A percentile compares a stretch with the other conserved stretches of the same genome.
Evolutionary conservation across 1,140 invertebrate genomes (phyloP).

Genomic region (Listronotus oregonensis): DNA sequence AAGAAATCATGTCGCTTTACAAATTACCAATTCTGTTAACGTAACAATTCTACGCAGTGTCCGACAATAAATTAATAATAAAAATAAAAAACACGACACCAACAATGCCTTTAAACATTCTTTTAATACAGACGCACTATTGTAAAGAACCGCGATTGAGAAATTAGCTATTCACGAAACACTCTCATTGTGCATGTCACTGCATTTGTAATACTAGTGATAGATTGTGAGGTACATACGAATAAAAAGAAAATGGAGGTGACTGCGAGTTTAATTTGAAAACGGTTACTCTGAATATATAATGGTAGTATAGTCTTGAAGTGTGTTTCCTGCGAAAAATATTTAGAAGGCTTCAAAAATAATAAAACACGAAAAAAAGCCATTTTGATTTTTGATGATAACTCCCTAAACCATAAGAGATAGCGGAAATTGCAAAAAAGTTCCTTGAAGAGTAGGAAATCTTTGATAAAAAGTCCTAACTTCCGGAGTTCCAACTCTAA

Average conservation of each 20-base stretch:
- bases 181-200: slow-evolving; percentile 31
- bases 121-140: slow-evolving; percentile 27
- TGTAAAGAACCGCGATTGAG: slow-evolving; percentile 20
- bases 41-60: slow-evolving; percentile 13
- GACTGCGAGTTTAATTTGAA: slow-evolving; percentile 6
- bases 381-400: too few relatives aligned
- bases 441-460: too few relatives aligned
- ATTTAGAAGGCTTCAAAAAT: too few relatives aligned
- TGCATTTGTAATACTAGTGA: slow-evolving; percentile 27
- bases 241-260: slow-evolving; percentile 18
- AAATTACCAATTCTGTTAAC: slow-evolving; percentile 23
- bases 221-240: slow-evolving; percentile 28
- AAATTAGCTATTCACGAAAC: slow-evolving; percentile 33
- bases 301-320: too few relatives aligned
- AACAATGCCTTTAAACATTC: slow-evolving; percentile 33
- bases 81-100: slow-evolving; percentile 19
- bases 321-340: too few relatives aligned
- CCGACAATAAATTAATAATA: slow-evolving; percentile 26
- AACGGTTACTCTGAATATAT: too few relatives aligned
- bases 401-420: too few relatives aligned
- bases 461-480: too few relatives aligned
- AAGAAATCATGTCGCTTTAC: slow-evolving; percentile 19
- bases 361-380: too few relatives aligned
- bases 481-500: too few relatives aligned
- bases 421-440: too few relatives aligned